Percentiles rank a stretch among this genome's conserved stretches.
Conservation (phyloP, 2,797 vertebrate genomes). For the Pipistrellus pygmaeus region DNA sequence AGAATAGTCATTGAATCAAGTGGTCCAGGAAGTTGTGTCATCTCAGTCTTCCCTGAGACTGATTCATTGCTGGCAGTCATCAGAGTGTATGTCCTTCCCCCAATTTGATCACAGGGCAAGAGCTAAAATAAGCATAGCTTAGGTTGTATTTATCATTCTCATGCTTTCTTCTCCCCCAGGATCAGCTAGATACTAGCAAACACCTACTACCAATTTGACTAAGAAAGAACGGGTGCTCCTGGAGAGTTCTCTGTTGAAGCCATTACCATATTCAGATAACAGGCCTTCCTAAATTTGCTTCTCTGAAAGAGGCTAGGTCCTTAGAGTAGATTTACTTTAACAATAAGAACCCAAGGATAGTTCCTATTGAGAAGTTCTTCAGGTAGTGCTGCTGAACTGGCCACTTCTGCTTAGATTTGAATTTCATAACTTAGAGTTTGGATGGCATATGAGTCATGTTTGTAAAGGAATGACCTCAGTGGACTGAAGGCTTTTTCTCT, state of each 20-base stretch:
- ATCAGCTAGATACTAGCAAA: neutral
- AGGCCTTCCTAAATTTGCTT: neutral
- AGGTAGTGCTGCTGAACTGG: neutral
- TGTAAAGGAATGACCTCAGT: conserved; percentile 4
- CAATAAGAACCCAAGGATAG: neutral
- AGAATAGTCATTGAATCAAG: neutral
- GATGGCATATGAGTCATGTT: neutral
- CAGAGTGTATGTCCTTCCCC: neutral
- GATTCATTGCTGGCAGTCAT: neutral
- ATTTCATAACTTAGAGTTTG: neutral
- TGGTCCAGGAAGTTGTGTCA: neutral
- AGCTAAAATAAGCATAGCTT: neutral
- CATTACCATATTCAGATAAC: conserved; percentile 3
- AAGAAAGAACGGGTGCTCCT: neutral
- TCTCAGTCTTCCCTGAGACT: neutral
- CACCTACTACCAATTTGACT: neutral
- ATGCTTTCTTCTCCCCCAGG: neutral
- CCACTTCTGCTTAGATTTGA: conserved; percentile 3
- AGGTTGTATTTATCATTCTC: conserved; percentile 6
- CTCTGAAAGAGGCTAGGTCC: neutral
- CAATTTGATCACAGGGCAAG: neutral
- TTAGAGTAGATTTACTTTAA: conserved; percentile 5
- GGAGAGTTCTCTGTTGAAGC: neutral
- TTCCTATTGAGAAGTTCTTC: neutral
- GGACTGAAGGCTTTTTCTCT: conserved; percentile 60